Evolutionary conservation across 2,888 invertebrate genomes (phyloP), one percentile per base, ranked within the genome.

Genomic region (Drosophila testacea): DNA sequence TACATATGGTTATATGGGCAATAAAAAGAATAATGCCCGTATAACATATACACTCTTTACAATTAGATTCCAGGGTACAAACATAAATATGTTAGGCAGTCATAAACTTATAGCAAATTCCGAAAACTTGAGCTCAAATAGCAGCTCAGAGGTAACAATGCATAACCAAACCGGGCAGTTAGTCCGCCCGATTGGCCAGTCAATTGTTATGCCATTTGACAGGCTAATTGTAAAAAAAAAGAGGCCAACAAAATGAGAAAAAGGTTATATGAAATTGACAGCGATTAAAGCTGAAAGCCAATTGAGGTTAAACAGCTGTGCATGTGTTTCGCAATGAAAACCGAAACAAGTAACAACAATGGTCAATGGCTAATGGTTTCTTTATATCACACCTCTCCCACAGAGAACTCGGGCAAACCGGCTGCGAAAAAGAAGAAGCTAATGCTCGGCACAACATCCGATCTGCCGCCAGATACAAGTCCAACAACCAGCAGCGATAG

Each of bases 371-470:
- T 72, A 65, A 73, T 46, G 28, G 16, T 65, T 62, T 51, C 16
- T 38, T 9, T 41, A 27, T 30, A 13, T 41, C 9, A 6, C 36
- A 16, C 36, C 11, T 48, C 34, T 41, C 55, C 7, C 55, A 27
- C 73, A 86, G 89, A 87, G 27, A 63, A 73, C 67, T 73, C 82
- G 9, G 79, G 79, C 54, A 92, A 91, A 54, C 85, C 85, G 3
- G 74, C 90, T 36, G 86, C 83, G 11, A 92, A 92, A 67, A 92
- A 91, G 87, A 92, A 91, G 84, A 92, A 91, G 70, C 75, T 91
- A 6, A 55, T 59, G 32, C 48, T 39, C 1, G 44, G 62, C 16
- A 50, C 69, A n/a, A 59, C 74, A 11, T 60, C 71, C 38, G 74
- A 85, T 27, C 63, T 86, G 42, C 83, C 88, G 9, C 89, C 90